A percentile compares a stretch with the other conserved stretches of the same genome.
These are phyloP conservation scores for Perithous albicinctus DNA, from an alignment of 2,888 invertebrate species.

Conservation along the genomic window DNA sequence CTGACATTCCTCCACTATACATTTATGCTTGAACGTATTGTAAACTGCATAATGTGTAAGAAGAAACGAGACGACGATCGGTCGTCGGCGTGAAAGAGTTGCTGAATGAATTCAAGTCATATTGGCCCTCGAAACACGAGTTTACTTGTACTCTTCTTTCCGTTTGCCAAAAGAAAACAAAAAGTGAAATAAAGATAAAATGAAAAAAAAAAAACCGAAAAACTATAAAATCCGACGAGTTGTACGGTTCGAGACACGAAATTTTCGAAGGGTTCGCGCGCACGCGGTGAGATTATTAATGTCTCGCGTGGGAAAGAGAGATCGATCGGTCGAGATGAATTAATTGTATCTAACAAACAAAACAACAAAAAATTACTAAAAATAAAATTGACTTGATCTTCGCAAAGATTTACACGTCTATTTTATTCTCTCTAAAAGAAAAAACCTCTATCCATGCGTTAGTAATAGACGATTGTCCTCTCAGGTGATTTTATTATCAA, in stretches of 20 bases:
- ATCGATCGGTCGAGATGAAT: constrained; percentile 66
- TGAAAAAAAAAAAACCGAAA: not conserved
- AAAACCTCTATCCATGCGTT: not conserved
- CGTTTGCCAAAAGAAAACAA: constrained; percentile 40
- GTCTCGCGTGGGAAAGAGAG: constrained; percentile 42
- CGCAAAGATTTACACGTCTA: constrained; percentile 62
- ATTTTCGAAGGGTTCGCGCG: constrained; percentile 37
- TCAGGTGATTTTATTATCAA: not conserved
- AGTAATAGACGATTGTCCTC: not conserved
- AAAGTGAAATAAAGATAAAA: constrained; percentile 3
- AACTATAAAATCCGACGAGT: constrained; percentile 16
- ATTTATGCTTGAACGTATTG: constrained; percentile 61
- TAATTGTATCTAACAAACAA: constrained; percentile 71
- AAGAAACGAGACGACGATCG: constrained; percentile 26
- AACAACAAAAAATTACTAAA: constrained; percentile 60
- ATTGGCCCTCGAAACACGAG: not conserved
- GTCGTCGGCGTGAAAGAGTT: constrained; percentile 21
- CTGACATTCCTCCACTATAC: constrained; percentile 64
- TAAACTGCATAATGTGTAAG: constrained; percentile 45
- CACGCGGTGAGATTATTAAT: constrained; percentile 18
- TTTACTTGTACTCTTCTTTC: constrained; percentile 8
- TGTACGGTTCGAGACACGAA: constrained; percentile 19
- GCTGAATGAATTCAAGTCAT: constrained; percentile 21
- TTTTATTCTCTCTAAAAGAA: not conserved
- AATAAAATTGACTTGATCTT: constrained; percentile 76